These are phyloP conservation scores for Cancer borealis DNA, from an alignment of 2,888 invertebrate species.

Conservation along the genomic window DNA sequence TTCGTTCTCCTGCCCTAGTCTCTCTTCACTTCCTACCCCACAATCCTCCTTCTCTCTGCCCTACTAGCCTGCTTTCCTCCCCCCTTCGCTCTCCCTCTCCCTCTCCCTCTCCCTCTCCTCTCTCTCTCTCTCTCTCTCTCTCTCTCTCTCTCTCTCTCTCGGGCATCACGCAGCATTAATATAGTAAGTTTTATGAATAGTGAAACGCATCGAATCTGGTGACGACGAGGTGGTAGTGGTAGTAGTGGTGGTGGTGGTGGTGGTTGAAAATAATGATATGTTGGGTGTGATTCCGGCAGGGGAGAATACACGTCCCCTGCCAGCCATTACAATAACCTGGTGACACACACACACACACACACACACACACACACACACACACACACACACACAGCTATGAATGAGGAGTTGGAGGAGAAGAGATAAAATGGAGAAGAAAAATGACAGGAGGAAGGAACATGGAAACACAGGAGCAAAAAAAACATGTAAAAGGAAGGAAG, in stretches of 20 bases:
- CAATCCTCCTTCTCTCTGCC: background rate
- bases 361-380: background rate
- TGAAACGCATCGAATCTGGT: background rate
- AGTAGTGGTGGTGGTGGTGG: background rate
- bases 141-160: background rate
- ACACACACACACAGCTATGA: background rate
- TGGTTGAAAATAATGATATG: background rate
- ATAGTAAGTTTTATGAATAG: background rate
- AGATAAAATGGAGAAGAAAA: background rate
- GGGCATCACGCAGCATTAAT: background rate
- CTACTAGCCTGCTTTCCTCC: background rate
- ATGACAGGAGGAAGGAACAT: background rate
- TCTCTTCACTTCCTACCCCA: background rate
- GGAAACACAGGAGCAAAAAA: background rate
- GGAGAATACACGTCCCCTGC: background rate
- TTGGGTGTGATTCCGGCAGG: background rate
- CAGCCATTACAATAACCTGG: background rate
- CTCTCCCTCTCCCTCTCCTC: background rate
- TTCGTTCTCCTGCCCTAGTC: background rate
- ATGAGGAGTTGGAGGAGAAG: background rate
- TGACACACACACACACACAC: constrained; percentile 20
- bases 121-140: constrained; percentile 26
- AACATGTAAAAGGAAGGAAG: background rate
- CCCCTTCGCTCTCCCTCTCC: background rate
- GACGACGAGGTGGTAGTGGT: background rate